These are phyloP conservation scores for Celastrina argiolus DNA, from an alignment of 2,888 invertebrate species.

Conservation along the genomic window DNA sequence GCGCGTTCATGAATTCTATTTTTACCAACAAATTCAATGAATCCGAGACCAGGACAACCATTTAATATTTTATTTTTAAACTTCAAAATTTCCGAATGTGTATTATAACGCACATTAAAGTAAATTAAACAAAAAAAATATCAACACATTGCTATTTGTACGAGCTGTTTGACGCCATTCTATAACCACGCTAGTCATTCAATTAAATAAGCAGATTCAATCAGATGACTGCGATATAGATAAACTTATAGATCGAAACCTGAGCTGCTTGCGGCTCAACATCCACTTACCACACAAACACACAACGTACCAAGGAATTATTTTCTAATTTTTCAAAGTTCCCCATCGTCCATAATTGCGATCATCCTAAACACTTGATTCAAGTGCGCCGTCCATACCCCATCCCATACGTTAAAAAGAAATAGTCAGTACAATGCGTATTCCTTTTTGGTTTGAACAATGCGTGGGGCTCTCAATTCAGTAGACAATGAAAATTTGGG, in stretches of 20 bases:
- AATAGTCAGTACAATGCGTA: neutral
- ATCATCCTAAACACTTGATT: neutral
- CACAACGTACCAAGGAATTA: neutral
- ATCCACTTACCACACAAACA: neutral
- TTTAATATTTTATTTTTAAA: too few species aligned
- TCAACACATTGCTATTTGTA: too few species aligned
- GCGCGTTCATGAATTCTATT: too few species aligned
- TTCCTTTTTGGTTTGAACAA: neutral
- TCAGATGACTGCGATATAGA: too few species aligned
- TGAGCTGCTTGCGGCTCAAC: neutral
- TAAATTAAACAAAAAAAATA: too few species aligned
- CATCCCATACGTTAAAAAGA: neutral
- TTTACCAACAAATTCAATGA: too few species aligned
- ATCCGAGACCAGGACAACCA: too few species aligned
- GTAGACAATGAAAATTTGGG: slow-evolving; percentile 11
- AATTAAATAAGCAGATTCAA: too few species aligned
- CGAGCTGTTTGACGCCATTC: too few species aligned
- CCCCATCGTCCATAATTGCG: neutral
- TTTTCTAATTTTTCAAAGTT: neutral
- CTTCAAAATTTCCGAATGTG: too few species aligned
- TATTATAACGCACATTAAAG: too few species aligned
- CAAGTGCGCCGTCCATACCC: neutral
- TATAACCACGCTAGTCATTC: too few species aligned
- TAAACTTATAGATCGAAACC: neutral
- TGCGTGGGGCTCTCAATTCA: neutral